A percentile compares a stretch with the other conserved stretches of the same genome.
phyloP scores from a whole-genome alignment of 1,140 invertebrate genomes.

The Formica exsecta region DNA sequence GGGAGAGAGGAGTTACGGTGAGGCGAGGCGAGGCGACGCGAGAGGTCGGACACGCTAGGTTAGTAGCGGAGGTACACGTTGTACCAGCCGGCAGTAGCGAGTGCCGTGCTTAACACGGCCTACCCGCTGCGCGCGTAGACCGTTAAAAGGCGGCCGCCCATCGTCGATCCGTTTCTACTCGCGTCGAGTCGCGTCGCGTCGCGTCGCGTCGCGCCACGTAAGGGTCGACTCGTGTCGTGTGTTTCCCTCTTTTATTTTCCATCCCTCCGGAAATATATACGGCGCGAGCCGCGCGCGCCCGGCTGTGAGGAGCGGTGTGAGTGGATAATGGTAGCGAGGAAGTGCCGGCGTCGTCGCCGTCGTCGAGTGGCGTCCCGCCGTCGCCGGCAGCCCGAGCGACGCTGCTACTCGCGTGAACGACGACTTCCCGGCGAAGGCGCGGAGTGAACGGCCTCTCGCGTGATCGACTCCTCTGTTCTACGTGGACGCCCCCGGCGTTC shows the following conservation, averaged over 20 bases:
- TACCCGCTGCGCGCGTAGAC: conserved; percentile 67
- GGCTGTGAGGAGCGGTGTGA: not conserved
- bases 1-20: conserved; percentile 22
- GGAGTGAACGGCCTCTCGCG: conserved; percentile 68
- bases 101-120: conserved; percentile 83
- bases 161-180: conserved; percentile 41
- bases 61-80: conserved; percentile 85
- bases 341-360: conserved; percentile 68
- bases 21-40: conserved; percentile 38
- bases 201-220: not conserved
- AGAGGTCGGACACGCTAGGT: conserved; percentile 70
- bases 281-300: conserved; percentile 49
- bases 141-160: conserved; percentile 52
- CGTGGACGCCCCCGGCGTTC: not conserved
- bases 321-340: conserved; percentile 68
- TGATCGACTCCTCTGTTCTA: not conserved
- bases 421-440: conserved; percentile 61
- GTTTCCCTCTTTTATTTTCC: conserved; percentile 34
- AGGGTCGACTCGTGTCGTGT: conserved; percentile 26
- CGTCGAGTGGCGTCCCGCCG: conserved; percentile 70
- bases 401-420: conserved; percentile 60
- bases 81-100: conserved; percentile 85
- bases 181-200: conserved; percentile 19
- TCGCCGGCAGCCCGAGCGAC: conserved; percentile 67
- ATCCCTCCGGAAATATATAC: not conserved